Percentiles rank a stretch among this genome's conserved stretches.
Evolutionary conservation across 2,113 vertebrate genomes (phyloP).

Genomic region (Rhipidura dahli): DNA sequence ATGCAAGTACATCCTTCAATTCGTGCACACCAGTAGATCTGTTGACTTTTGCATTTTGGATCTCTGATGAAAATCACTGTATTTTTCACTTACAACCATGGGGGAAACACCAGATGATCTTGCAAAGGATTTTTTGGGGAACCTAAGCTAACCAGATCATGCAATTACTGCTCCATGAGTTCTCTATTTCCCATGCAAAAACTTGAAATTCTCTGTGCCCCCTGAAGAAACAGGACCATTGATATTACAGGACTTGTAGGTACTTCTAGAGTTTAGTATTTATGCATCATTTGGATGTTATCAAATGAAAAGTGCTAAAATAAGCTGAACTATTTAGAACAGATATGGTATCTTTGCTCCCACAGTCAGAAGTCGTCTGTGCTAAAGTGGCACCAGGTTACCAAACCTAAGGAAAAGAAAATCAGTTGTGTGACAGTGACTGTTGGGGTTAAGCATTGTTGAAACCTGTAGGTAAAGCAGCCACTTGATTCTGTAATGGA

Average conservation of each 20-base stretch:
- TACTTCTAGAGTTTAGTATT: background rate
- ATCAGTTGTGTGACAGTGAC: background rate
- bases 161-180: background rate
- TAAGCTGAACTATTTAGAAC: background rate
- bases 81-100: background rate
- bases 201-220: background rate
- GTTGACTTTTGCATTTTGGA: background rate
- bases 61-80: background rate
- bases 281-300: background rate
- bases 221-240: background rate
- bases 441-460: background rate
- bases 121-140: background rate
- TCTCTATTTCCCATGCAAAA: background rate
- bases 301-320: background rate
- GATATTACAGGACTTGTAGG: background rate
- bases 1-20: background rate
- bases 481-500: background rate
- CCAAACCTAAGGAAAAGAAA: background rate
- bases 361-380: background rate
- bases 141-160: background rate
- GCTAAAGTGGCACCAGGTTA: background rate
- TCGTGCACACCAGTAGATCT: background rate
- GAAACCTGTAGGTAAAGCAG: background rate
- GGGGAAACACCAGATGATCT: background rate
- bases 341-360: background rate